Conservation (phyloP, 1,140 invertebrate species). For the Leptinotarsa lineolata region DNA sequence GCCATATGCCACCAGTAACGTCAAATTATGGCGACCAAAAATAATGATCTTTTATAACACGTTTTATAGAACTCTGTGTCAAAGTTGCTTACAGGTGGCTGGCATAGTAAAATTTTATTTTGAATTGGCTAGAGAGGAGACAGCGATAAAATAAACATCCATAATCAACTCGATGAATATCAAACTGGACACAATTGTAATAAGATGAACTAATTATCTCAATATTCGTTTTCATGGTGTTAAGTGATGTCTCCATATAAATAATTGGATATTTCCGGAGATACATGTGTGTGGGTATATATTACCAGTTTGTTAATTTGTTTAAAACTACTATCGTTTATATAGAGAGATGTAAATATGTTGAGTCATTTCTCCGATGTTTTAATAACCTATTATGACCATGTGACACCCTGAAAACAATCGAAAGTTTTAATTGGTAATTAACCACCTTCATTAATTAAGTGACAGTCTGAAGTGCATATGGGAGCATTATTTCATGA, state of each 20-base stretch:
- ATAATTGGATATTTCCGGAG: conserved; percentile 24
- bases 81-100: too few species aligned
- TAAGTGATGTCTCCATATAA: conserved; percentile 29
- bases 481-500: conserved; percentile 20
- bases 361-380: conserved; percentile 16
- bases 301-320: conserved; percentile 26
- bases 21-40: too few species aligned
- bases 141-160: too few species aligned
- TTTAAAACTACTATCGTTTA: conserved; percentile 22
- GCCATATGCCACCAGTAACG: too few species aligned
- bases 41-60: too few species aligned
- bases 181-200: conserved; percentile 11
- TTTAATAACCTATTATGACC: conserved; percentile 10
- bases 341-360: conserved; percentile 20
- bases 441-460: conserved; percentile 21
- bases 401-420: conserved; percentile 16
- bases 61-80: too few species aligned
- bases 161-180: neutral
- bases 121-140: too few species aligned
- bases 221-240: conserved; percentile 23
- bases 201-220: conserved; percentile 29
- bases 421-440: conserved; percentile 19
- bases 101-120: too few species aligned
- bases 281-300: conserved; percentile 29
- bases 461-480: conserved; percentile 15